phyloP scores from a whole-genome alignment of 1,140 invertebrate species.

The Macrostomum lignano region DNA sequence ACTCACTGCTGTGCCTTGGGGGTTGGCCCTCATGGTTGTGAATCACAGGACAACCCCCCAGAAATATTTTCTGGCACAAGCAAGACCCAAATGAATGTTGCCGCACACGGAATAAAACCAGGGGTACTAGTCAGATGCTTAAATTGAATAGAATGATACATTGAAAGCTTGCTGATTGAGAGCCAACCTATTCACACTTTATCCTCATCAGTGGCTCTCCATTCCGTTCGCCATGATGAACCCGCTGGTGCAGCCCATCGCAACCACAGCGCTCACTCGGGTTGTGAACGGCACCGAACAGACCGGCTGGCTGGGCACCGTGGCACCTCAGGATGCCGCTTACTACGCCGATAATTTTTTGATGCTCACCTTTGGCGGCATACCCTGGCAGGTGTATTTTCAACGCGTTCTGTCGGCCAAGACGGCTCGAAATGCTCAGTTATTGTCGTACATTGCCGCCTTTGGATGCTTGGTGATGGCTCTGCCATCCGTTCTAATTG shows the following conservation, averaged over 20 bases:
- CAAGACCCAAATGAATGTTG: no score
- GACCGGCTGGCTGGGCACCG: constrained; percentile 45
- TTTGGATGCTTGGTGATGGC: constrained; percentile 79
- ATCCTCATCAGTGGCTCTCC: constrained; percentile 73
- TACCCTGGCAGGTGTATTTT: constrained; percentile 68
- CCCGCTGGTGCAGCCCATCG: constrained; percentile 45
- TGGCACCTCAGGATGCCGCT: constrained; percentile 43
- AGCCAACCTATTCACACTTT: no score
- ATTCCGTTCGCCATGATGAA: constrained; percentile 76
- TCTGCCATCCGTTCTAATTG: constrained; percentile 73
- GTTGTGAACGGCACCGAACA: no score
- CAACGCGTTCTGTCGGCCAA: constrained; percentile 81
- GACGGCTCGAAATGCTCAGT: constrained; percentile 59
- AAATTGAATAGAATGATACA: no score
- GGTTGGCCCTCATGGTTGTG: no score
- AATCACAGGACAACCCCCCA: no score
- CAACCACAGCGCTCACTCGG: constrained; percentile 46
- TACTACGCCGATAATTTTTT: constrained; percentile 65
- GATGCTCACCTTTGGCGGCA: constrained; percentile 72
- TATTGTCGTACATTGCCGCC: constrained; percentile 76
- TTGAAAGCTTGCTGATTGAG: no score
- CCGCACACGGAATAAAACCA: no score
- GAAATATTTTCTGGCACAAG: no score
- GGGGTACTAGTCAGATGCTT: no score
- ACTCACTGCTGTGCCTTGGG: no score